These are phyloP conservation scores for Stegodyphus mimosarum DNA, from an alignment of 1,140 invertebrate species.

Conservation along the genomic window DNA sequence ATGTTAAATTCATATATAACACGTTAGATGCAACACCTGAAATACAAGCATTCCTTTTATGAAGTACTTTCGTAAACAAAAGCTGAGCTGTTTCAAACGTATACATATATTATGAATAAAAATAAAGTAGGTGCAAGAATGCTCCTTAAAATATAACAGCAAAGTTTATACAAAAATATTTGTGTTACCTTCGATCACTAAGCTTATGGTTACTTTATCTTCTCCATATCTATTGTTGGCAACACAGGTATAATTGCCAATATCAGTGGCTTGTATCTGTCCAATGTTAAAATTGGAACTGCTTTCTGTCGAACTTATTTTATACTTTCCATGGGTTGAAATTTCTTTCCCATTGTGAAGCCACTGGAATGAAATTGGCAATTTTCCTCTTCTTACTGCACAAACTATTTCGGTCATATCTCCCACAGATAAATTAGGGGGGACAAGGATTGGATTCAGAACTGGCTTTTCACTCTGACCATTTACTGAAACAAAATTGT, in stretches of 20 bases:
- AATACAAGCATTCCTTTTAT: too few species aligned
- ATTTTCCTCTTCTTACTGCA: conserved; percentile 16
- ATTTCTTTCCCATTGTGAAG: conserved; percentile 1
- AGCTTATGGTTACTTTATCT: conserved; percentile 46
- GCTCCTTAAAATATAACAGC: too few species aligned
- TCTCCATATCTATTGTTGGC: conserved; percentile 63
- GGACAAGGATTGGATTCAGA: conserved; percentile 22
- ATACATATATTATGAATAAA: too few species aligned
- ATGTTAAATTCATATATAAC: too few species aligned
- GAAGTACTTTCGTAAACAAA: too few species aligned
- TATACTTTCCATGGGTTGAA: background rate
- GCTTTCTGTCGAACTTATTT: background rate
- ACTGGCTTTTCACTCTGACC: conserved; percentile 9
- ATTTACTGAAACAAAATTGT: background rate
- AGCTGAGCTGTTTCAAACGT: too few species aligned
- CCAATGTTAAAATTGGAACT: conserved; percentile 25
- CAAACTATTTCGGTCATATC: conserved; percentile 19
- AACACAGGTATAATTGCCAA: conserved; percentile 65
- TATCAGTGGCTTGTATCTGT: conserved; percentile 56
- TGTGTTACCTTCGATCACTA: conserved; percentile 49
- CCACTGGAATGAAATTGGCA: conserved; percentile 30
- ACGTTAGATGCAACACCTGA: too few species aligned
- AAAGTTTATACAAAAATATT: too few species aligned
- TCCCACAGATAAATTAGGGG: conserved; percentile 17
- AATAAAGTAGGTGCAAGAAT: too few species aligned